Evolutionary conservation across 1,140 invertebrate species (phyloP), one percentile per base, ranked within the genome.

Genomic region (Drosophila lini): DNA sequence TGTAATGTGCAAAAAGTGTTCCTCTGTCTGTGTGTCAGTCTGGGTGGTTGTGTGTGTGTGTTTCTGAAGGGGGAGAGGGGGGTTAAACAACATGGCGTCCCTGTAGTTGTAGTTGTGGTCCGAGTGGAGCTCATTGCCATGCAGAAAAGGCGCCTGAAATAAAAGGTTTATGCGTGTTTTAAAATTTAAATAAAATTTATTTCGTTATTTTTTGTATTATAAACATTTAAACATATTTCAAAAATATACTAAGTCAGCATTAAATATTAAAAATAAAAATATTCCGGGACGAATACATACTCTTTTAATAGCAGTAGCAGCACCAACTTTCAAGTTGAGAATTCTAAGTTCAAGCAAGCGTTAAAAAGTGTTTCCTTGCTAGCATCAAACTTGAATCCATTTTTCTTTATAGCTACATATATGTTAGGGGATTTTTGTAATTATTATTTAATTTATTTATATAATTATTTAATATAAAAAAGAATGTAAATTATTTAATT

Each of bases 1-100:
- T 88, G 90, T 91, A 91, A 91, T 91, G 90, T 90, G 90, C 90
- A 91, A 91, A 91, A 86, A 84, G 65, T 75, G 76, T 68, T 77
- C 48, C 48, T 34, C 57, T 41, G 38, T 40, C 40, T 57, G 45
- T 65, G 28, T 78, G 73, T 80, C 64, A 77, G 70, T 62, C 13
- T 62, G 53, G 59, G 44, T 78, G 64, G 45, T 19, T 50, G 52
- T 16, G 36, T 40, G 50, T 62, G 42, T 28, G 44, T 13, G 38
- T 19, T 45, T 28, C 5, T 13, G 11, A 0, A 40, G 67, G 31
- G 34, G 28, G 38, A 11, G 52, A 52, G 41, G 45, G 28, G 31
- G 47, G 56, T 57, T 55, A 80, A 91, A 78, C 81, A 91, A 88
- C 88, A 91, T 91, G 88, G 88, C 88, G 80, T 80, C 88, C 69